Percentiles rank a stretch among this genome's conserved stretches.
These are phyloP conservation scores for mouse (Mus musculus) DNA, from an alignment of 2,113 vertebrate species.

Conservation along the genomic window DNA sequence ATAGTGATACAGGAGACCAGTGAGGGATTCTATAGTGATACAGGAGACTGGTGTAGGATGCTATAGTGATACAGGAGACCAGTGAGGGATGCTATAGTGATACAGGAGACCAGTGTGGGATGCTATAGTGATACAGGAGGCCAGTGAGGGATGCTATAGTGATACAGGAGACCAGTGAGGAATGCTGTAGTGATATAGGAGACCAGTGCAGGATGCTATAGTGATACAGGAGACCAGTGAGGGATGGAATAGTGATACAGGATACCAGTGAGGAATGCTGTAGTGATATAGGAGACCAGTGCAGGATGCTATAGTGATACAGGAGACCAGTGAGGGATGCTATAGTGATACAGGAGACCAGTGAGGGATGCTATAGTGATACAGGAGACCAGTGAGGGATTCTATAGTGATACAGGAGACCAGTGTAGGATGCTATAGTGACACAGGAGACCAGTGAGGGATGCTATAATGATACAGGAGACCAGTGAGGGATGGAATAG, in stretches of 20 bases:
- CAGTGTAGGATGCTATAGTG: neutral
- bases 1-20: neutral
- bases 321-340: neutral
- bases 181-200: neutral
- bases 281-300: neutral
- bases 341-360: too few species aligned
- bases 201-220: neutral
- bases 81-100: too few species aligned
- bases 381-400: too few species aligned
- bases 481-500: neutral
- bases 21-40: too few species aligned
- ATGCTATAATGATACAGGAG: neutral
- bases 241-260: neutral
- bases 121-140: neutral
- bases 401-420: too few species aligned
- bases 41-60: too few species aligned
- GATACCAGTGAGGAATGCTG: neutral
- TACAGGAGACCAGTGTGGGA: too few species aligned
- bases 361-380: neutral
- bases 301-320: neutral
- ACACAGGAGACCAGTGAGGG: too few species aligned
- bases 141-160: neutral
- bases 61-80: neutral
- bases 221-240: neutral
- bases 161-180: neutral